phyloP scores from a whole-genome alignment of 1,140 invertebrate genomes.

The Microplitis demolitor region DNA sequence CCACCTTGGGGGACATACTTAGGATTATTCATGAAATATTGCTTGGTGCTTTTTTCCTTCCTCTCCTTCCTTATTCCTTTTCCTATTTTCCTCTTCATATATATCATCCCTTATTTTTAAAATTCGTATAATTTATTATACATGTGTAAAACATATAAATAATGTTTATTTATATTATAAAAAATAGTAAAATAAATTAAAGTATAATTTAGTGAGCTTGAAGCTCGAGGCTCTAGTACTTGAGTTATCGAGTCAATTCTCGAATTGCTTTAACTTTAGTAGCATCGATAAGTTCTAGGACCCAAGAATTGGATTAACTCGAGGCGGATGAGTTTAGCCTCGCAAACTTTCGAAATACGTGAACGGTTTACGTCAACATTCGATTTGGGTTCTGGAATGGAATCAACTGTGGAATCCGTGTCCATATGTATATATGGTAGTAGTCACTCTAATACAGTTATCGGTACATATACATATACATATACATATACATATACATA shows the following conservation, averaged over 20 bases:
- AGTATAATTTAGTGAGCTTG: too few relatives aligned
- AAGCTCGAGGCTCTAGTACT: not conserved
- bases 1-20: slow-evolving; percentile 3
- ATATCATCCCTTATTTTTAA: too few relatives aligned
- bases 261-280: not conserved
- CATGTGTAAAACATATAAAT: too few relatives aligned
- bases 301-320: slow-evolving; percentile 2
- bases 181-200: too few relatives aligned
- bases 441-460: not conserved
- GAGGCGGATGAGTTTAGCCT: not conserved
- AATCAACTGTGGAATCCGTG: slow-evolving; percentile 10
- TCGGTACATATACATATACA: not conserved
- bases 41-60: not conserved
- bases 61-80: not conserved
- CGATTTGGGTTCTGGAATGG: slow-evolving; percentile 8
- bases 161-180: too few relatives aligned
- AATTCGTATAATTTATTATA: not conserved
- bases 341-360: not conserved
- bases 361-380: slow-evolving; percentile 6
- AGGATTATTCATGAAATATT: slow-evolving; percentile 9
- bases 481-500: not conserved
- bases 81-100: not conserved
- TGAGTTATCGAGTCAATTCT: not conserved
- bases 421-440: not conserved
- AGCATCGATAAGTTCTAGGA: not conserved